phyloP scores from a whole-genome alignment of 2,797 vertebrate species.

The Enteromius argenteus region DNA sequence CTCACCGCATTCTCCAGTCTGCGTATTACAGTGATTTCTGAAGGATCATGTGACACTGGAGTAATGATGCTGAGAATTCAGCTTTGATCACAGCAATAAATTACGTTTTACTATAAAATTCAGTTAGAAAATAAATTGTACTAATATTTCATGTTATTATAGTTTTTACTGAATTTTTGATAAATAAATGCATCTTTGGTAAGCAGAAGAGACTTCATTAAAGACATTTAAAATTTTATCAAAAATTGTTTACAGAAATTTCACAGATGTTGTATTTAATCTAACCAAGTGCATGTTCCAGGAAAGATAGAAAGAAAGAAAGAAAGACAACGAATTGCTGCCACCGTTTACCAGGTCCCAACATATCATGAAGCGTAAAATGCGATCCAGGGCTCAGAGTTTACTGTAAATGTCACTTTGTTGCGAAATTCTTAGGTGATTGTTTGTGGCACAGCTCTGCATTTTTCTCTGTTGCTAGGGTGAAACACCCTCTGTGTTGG shows the following conservation, averaged over 20 bases:
- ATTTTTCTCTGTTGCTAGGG: not conserved
- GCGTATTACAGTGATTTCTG: not conserved
- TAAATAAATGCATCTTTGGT: not conserved
- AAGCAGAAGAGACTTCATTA: not conserved
- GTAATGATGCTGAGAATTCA: not conserved
- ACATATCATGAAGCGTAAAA: not conserved
- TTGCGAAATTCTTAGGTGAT: constrained; percentile 16
- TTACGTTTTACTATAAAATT: not conserved
- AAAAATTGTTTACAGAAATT: not conserved
- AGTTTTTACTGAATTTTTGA: not conserved
- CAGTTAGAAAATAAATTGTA: not conserved
- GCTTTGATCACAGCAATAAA: not conserved
- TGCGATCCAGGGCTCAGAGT: not conserved
- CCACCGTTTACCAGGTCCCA: not conserved
- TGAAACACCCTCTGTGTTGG: not conserved
- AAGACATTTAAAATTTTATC: not conserved
- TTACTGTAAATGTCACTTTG: constrained; percentile 20
- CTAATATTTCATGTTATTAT: not conserved
- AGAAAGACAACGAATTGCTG: not conserved
- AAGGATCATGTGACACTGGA: not conserved
- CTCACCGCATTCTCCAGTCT: not conserved
- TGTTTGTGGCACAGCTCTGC: not conserved
- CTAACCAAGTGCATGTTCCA: not conserved
- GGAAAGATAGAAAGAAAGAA: not conserved
- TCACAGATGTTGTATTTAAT: not conserved